Conservation (phyloP, 2,888 invertebrate species). For the Hyppa rectilinea region DNA sequence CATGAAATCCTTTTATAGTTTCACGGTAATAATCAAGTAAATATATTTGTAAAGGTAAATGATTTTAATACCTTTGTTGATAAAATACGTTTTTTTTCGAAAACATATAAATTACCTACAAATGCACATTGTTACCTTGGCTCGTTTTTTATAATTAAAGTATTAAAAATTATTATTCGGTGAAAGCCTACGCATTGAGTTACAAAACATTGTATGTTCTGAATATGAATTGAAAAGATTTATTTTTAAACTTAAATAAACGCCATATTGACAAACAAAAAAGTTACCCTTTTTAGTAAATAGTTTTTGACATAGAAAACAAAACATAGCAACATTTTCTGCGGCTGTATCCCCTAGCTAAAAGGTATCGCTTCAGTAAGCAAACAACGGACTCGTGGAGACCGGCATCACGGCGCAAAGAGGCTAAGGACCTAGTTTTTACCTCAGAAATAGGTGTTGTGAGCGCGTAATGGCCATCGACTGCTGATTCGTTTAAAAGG, state of each 20-base stretch:
- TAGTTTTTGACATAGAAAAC: conserved; percentile 20
- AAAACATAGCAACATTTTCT: conserved; percentile 40
- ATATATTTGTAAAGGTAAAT: background rate
- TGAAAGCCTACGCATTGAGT: background rate
- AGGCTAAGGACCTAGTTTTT: conserved; percentile 66
- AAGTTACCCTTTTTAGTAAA: background rate
- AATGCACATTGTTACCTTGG: background rate
- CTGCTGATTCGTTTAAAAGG: conserved; percentile 74
- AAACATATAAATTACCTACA: background rate
- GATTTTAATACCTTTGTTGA: background rate
- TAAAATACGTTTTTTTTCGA: background rate
- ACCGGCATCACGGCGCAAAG: conserved; percentile 59
- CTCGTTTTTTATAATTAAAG: background rate
- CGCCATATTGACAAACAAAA: background rate
- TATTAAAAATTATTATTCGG: background rate
- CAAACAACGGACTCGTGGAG: conserved; percentile 70
- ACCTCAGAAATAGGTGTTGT: conserved; percentile 69
- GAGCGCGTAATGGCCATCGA: conserved; percentile 70
- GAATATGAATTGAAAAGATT: background rate
- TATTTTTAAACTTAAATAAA: background rate
- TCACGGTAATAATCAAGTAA: background rate
- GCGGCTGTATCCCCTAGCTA: conserved; percentile 67
- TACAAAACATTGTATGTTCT: background rate
- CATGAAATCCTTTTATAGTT: background rate
- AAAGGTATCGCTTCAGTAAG: conserved; percentile 76